These are phyloP conservation scores for Quadroppia sp. DNA, from an alignment of 2,888 invertebrate species.

Conservation along the genomic window DNA sequence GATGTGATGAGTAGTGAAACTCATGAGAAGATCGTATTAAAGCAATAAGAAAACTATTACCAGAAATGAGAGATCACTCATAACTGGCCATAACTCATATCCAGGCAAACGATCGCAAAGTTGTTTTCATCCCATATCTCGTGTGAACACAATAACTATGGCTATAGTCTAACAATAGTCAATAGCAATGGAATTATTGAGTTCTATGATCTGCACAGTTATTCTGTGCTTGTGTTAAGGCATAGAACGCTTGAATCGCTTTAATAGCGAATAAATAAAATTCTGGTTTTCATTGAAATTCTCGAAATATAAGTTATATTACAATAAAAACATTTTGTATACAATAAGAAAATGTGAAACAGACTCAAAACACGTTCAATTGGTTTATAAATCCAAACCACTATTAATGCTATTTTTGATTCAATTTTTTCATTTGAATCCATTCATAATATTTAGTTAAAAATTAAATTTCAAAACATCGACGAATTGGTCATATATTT, in stretches of 20 bases:
- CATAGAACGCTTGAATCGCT: slow-evolving; percentile 24
- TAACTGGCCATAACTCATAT: slow-evolving; percentile 30
- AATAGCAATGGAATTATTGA: slow-evolving; percentile 2
- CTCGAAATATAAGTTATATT: neutral
- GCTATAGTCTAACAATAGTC: neutral
- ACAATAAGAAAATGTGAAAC: slow-evolving; percentile 1
- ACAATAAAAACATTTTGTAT: slow-evolving; percentile 20
- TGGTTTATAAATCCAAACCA: no score
- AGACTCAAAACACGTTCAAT: neutral
- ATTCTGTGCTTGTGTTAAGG: neutral
- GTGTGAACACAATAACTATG: slow-evolving; percentile 6
- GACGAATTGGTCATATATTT: no score
- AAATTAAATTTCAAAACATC: no score
- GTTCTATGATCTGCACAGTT: neutral
- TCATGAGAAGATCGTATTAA: slow-evolving; percentile 28
- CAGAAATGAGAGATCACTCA: slow-evolving; percentile 23
- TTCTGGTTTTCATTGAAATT: slow-evolving; percentile 28
- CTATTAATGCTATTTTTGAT: no score
- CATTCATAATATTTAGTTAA: no score
- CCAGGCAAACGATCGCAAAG: slow-evolving; percentile 4
- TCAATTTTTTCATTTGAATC: no score
- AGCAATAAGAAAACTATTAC: slow-evolving; percentile 37
- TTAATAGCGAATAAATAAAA: slow-evolving; percentile 31
- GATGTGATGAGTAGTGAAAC: neutral
- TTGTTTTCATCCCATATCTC: slow-evolving; percentile 37